Conservation (phyloP, 2,888 invertebrate genomes). For the Argyra leucocephala region DNA sequence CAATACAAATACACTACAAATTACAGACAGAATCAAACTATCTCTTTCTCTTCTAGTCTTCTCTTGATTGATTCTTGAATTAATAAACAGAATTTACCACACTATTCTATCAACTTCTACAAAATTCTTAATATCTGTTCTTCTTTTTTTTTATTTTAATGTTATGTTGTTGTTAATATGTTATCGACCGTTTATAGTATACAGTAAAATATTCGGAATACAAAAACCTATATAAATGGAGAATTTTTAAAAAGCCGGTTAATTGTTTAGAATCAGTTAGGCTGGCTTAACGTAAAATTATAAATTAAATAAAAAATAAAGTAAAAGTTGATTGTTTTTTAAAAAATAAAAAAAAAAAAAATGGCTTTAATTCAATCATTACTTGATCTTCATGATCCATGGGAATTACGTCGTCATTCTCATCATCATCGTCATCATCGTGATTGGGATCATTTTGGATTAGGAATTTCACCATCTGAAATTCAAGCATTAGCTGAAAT, state of each 20-base stretch:
- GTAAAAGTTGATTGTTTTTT: too few relatives aligned
- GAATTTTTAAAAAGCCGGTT: not conserved
- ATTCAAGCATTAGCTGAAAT: not conserved
- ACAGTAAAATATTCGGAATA: not conserved
- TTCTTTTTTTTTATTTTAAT: too few relatives aligned
- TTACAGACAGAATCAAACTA: too few relatives aligned
- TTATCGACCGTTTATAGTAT: not conserved
- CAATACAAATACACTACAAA: too few relatives aligned
- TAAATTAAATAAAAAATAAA: too few relatives aligned
- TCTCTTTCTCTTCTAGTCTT: too few relatives aligned
- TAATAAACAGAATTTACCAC: too few relatives aligned
- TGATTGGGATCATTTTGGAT: slow-evolving; percentile 7
- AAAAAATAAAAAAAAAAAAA: not conserved
- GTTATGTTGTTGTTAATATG: too few relatives aligned
- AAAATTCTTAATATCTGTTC: too few relatives aligned
- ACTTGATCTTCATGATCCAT: slow-evolving; percentile 7
- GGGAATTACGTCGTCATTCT: not conserved
- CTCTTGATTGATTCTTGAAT: too few relatives aligned
- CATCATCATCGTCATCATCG: not conserved
- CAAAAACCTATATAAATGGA: not conserved
- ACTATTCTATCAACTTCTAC: too few relatives aligned
- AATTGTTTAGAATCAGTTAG: not conserved
- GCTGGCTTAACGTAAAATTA: not conserved
- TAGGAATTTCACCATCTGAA: slow-evolving; percentile 1
- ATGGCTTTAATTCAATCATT: slow-evolving; percentile 1